Evolutionary conservation across 2,113 vertebrate genomes (phyloP), one percentile per base, ranked within the genome.

Genomic region (Cromileptes altivelis): DNA sequence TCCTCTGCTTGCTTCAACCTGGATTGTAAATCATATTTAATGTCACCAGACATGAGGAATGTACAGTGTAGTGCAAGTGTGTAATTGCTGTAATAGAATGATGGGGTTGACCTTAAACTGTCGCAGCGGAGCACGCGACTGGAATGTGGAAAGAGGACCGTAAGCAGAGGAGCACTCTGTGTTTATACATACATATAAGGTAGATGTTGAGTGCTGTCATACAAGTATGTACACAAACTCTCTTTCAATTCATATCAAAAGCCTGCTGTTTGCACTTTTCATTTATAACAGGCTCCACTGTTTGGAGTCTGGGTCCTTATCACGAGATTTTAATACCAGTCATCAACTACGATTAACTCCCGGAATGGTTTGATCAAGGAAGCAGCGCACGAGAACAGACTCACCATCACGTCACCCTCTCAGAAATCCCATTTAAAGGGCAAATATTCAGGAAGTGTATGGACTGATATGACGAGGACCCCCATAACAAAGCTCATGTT

Each of bases 11-110:
- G 72, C 71, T 60, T 58, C 42, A 75, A 25, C 60, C 49, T 37
- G 21, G 62, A 40, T 68, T 80, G 84, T 89, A 88, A 92, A 92
- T 92, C 86, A 89, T 69, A 75, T 84, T 88, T 89, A 87, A 85
- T 84, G 79, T 89, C 83, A 81, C 65, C 71, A 80, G 87, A 89
- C 82, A 1, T 15, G 49, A 79, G 80, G 85, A 85, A 91, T 93
- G 87, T 47, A 78, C 55, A 45, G 57, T 75, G 84, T 47, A 68
- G 79, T 80, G 45, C 21, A 77, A 74, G 68, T 78, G 84, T 91
- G 75, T 88, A 87, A 92, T 89, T 90, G 81, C 70, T 79, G 68
- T 84, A 72, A 63, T 84, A 75, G 84, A 90, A 79, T 69, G 72
- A 87, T 47, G 49, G 80, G 75, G n/a, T 80, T 85, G 86, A 90